phyloP scores from a whole-genome alignment of 2,888 invertebrate genomes.

The Caenorhabditis japonica region DNA sequence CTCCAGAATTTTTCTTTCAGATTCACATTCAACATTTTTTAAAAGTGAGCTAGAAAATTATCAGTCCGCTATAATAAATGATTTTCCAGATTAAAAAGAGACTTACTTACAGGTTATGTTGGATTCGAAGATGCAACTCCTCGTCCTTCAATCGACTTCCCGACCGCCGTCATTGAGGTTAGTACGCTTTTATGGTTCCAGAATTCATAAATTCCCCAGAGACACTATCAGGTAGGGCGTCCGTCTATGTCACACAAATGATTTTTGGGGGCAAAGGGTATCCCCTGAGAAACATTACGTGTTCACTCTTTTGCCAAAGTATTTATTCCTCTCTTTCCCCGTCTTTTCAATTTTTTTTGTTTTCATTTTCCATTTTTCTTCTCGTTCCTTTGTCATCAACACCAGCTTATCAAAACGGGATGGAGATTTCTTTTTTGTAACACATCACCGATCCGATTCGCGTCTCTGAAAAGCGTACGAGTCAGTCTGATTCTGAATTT shows the following conservation, averaged over 20 bases:
- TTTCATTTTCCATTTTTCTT: constrained; percentile 25
- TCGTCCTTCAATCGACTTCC: constrained; percentile 65
- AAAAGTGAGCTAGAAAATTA: too few species aligned
- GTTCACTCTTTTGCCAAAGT: constrained; percentile 52
- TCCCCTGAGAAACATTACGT: constrained; percentile 56
- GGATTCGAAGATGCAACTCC: constrained; percentile 45
- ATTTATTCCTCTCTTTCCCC: constrained; percentile 42
- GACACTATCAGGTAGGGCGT: constrained; percentile 26
- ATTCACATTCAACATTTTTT: too few species aligned
- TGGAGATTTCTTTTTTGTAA: constrained; percentile 10
- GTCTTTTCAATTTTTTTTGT: constrained; percentile 33
- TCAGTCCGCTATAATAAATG: too few species aligned
- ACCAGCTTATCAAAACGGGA: constrained; percentile 47
- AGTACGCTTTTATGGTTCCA: not conserved
- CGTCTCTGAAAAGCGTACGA: constrained; percentile 25
- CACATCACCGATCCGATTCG: too few species aligned
- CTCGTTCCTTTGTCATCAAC: constrained; percentile 39
- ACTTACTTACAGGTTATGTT: constrained; percentile 23
- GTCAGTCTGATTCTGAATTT: not conserved
- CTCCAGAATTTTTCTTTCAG: too few species aligned
- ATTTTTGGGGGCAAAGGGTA: constrained; percentile 18
- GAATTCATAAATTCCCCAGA: not conserved
- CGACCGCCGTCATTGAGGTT: constrained; percentile 60
- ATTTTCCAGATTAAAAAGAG: too few species aligned
- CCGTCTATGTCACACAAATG: constrained; percentile 33